These are phyloP conservation scores for Drosophila guanche DNA, from an alignment of 1,140 invertebrate species.

Conservation along the genomic window DNA sequence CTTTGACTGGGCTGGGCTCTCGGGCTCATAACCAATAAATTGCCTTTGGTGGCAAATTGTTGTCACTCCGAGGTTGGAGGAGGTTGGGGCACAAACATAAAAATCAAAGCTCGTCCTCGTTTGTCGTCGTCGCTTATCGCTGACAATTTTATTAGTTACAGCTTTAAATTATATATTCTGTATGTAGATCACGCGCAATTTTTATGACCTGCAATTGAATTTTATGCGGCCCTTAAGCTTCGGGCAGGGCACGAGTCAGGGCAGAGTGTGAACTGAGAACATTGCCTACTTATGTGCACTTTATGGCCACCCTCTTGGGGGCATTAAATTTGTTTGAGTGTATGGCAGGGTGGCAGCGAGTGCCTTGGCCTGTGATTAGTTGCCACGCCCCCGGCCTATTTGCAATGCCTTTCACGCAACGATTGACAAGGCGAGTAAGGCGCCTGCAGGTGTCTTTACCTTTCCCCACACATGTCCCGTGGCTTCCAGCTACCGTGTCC, in stretches of 20 bases:
- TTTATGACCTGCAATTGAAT: constrained; percentile 76
- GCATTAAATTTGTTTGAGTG: constrained; percentile 14
- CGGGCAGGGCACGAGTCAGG: background rate
- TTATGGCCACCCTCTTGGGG: constrained; percentile 37
- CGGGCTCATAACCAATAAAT: constrained; percentile 63
- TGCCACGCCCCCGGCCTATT: constrained; percentile 49
- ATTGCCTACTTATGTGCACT: constrained; percentile 66
- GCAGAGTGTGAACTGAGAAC: constrained; percentile 11
- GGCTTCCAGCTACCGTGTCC: background rate
- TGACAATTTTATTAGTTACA: constrained; percentile 73
- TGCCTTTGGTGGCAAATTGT: constrained; percentile 29
- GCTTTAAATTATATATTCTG: constrained; percentile 72
- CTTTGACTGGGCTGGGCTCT: background rate
- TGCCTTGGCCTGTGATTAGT: constrained; percentile 51
- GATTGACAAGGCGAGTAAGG: constrained; percentile 11
- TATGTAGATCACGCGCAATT: constrained; percentile 72
- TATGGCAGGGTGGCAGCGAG: background rate
- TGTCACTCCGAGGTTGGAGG: background rate
- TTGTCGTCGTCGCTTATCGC: constrained; percentile 65
- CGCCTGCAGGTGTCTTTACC: constrained; percentile 32
- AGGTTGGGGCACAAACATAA: constrained; percentile 42
- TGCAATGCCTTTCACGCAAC: constrained; percentile 30
- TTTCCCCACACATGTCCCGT: constrained; percentile 20
- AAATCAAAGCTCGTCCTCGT: constrained; percentile 63
- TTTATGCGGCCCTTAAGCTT: constrained; percentile 47